Percentiles rank a stretch among this genome's conserved stretches.
Evolutionary conservation across 2,888 invertebrate genomes (phyloP).

Genomic region (Corbicula japonica): DNA sequence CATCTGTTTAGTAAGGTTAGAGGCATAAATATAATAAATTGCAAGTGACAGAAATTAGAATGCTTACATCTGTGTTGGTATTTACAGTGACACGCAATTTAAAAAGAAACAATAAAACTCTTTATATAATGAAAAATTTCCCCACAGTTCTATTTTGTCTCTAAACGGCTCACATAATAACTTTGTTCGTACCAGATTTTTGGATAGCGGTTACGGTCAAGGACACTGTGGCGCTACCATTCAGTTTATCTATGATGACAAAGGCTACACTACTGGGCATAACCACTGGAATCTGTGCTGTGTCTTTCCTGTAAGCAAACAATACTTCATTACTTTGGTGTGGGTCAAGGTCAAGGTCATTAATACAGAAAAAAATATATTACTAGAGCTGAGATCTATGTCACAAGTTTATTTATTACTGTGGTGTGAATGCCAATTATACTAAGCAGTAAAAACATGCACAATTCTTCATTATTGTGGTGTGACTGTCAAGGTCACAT

Average conservation of each 20-base stretch:
- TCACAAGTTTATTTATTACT: too few relatives aligned
- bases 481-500: background rate
- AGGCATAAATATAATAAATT: too few relatives aligned
- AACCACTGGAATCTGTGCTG: constrained; percentile 30
- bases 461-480: background rate
- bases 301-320: constrained; percentile 22
- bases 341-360: too few relatives aligned
- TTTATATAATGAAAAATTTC: background rate
- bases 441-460: background rate
- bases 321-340: too few relatives aligned
- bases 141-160: background rate
- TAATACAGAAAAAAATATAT: too few relatives aligned
- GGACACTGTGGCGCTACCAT: constrained; percentile 8
- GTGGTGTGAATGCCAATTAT: background rate
- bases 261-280: constrained; percentile 30
- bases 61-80: too few relatives aligned
- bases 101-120: too few relatives aligned
- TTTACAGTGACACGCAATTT: too few relatives aligned
- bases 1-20: too few relatives aligned
- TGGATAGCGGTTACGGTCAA: constrained; percentile 27
- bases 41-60: too few relatives aligned
- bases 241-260: constrained; percentile 25
- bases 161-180: background rate
- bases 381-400: too few relatives aligned
- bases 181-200: constrained; percentile 22